Evolutionary conservation across 1,140 invertebrate species (phyloP).

Genomic region (Rhagoletis pomonella): DNA sequence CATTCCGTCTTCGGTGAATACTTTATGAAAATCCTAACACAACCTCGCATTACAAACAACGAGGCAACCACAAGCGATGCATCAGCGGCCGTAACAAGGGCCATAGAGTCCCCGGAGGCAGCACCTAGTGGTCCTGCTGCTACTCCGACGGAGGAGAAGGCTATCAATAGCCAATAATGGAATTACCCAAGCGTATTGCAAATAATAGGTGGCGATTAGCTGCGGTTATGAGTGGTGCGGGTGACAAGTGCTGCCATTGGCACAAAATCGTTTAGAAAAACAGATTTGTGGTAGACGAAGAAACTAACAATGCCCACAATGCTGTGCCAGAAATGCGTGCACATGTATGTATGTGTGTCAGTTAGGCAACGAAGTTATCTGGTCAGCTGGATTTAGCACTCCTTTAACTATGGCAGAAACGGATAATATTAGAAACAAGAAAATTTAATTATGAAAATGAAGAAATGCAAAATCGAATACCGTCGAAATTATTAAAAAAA

Average conservation of each 20-base stretch:
- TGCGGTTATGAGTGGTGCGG: not conserved
- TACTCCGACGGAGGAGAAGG: not conserved
- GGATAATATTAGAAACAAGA: slow-evolving; percentile 45
- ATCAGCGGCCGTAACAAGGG: not conserved
- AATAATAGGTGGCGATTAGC: not conserved
- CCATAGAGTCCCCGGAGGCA: not conserved
- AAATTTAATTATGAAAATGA: not conserved
- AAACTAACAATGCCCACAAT: not conserved
- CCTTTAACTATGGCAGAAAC: not conserved
- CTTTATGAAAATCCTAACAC: slow-evolving; percentile 63
- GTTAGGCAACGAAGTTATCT: not conserved
- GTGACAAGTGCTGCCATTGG: not conserved
- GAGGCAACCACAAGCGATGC: not conserved
- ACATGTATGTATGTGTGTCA: not conserved
- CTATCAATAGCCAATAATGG: slow-evolving; percentile 28
- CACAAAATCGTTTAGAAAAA: not conserved
- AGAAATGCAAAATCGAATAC: slow-evolving; percentile 47
- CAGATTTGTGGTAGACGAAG: not conserved
- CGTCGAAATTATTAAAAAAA: not conserved
- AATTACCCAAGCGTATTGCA: not conserved
- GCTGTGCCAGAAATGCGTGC: not conserved
- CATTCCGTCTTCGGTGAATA: slow-evolving; percentile 72
- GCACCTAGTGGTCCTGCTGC: not conserved
- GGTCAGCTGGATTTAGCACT: not conserved
- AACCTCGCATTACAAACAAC: slow-evolving; percentile 45